Conservation (phyloP, 2,113 vertebrate species). For the Mormyrus iriodes region DNA sequence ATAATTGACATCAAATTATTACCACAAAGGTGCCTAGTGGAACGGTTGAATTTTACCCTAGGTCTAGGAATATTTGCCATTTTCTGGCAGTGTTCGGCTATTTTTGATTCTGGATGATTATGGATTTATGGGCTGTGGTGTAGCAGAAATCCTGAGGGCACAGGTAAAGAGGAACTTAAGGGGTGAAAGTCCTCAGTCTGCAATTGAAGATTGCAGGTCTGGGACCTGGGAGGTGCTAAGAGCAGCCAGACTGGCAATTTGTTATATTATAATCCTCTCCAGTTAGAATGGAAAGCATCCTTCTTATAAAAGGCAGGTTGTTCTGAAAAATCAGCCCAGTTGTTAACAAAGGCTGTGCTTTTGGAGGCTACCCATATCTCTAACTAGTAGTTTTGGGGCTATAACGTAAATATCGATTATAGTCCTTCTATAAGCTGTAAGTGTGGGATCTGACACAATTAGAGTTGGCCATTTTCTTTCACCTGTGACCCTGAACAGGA, state of each 20-base stretch:
- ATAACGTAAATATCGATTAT: too few species aligned
- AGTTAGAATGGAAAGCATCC: background rate
- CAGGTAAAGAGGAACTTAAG: background rate
- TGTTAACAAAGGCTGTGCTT: background rate
- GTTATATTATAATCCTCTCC: background rate
- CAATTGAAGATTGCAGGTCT: background rate
- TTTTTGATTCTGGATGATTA: background rate
- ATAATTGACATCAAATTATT: constrained; percentile 4
- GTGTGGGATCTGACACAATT: too few species aligned
- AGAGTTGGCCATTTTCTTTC: background rate
- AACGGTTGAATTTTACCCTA: background rate
- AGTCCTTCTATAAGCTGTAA: too few species aligned
- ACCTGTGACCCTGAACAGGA: background rate
- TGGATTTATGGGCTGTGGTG: background rate
- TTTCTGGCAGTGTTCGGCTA: background rate
- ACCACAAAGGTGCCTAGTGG: background rate
- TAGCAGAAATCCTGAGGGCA: background rate
- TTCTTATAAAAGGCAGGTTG: background rate
- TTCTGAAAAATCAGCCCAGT: background rate
- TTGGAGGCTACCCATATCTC: background rate
- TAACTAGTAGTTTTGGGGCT: background rate
- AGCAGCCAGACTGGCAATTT: background rate
- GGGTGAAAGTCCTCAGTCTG: background rate
- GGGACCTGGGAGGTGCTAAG: background rate
- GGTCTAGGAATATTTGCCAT: background rate